Base-by-base conservation (phyloP, 2,888 invertebrate species). In the Cryptus viduatorius region DNA sequence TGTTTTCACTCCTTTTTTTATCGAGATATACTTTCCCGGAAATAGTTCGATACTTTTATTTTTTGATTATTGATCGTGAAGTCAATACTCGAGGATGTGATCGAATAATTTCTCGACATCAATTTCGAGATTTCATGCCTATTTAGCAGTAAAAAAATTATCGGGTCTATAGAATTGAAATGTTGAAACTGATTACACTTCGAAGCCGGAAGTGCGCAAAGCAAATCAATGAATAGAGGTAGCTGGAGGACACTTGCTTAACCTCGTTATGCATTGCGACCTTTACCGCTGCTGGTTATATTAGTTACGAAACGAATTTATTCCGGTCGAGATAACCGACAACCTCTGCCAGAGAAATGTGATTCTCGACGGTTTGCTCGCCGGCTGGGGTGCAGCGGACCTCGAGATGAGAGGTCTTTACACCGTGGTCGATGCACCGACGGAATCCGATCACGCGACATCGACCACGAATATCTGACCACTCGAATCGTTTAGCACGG, bases 401-500 rank as follows among this genome's bases (percentile, higher is more conserved):
- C 46, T 61, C 29, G 46, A 53, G 42, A 61, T 12, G 71, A 69
- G 65, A 42, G 69, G 71, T 53, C 67, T 79, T 72, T 59, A 24
- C 59, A 80, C 59, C 31, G 14, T 50, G 72, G 50, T 73, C 19
- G 78, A 83, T 82, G 56, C 67, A 82, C 71, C 77, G 71, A 53
- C 31, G 29, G 48, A 73, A 81, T 78, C 46, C 56, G 68, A 78
- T 73, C 50, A 77, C 56, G 50, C 65, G 80, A 69, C 73, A 77
- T 59, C 53, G 65, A 65, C 61, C 59, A 68, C 76, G 59, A 68
- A 68, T 84, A 84, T 73, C 73, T 81, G 61, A 64, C 68, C 67
- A 73, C 68, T 64, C 90, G 88, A 90, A 90, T 90, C 89, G 90
- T 91, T 90, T 89, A 88, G 86, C 84, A 29, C 59, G 77, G 88